phyloP scores from a whole-genome alignment of 1,140 invertebrate genomes.

The Heterodera carotae region DNA sequence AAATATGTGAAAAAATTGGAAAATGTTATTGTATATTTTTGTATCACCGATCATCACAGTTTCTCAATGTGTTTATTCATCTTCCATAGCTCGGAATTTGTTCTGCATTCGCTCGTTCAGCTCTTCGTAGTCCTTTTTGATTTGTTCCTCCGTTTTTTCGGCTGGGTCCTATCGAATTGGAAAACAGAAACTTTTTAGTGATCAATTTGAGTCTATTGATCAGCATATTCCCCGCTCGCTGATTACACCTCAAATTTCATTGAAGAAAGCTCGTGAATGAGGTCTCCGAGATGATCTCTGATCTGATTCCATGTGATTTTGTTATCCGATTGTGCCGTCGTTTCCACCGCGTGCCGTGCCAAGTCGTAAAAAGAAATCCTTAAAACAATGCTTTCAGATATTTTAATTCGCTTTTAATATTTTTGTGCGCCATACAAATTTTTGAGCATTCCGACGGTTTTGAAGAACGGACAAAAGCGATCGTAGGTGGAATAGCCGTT shows the following conservation, averaged over 20 bases:
- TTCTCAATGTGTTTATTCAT: constrained; percentile 77
- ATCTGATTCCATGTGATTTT: constrained; percentile 94
- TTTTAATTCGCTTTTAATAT: constrained; percentile 3
- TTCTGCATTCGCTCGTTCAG: constrained; percentile 90
- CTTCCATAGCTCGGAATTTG: constrained; percentile 93
- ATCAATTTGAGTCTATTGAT: too few relatives aligned
- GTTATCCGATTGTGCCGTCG: constrained; percentile 96
- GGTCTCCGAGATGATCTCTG: constrained; percentile 90
- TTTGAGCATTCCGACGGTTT: constrained; percentile 95
- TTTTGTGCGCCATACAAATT: constrained; percentile 75
- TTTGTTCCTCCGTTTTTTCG: constrained; percentile 94
- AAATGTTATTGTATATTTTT: background rate
- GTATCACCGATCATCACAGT: background rate
- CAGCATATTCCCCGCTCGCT: background rate
- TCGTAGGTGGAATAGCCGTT: constrained; percentile 87
- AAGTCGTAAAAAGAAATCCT: constrained; percentile 93
- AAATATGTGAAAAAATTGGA: background rate
- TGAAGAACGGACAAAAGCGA: constrained; percentile 99
- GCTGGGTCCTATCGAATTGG: constrained; percentile 79
- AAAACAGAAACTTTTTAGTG: background rate
- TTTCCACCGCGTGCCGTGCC: constrained; percentile 93
- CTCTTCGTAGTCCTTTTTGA: constrained; percentile 93
- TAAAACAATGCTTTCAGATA: background rate
- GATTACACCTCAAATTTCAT: constrained; percentile 96
- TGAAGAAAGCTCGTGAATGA: constrained; percentile 93